Evolutionary conservation across 2,888 invertebrate species (phyloP).

Genomic region (Tubiluchus corallicola): DNA sequence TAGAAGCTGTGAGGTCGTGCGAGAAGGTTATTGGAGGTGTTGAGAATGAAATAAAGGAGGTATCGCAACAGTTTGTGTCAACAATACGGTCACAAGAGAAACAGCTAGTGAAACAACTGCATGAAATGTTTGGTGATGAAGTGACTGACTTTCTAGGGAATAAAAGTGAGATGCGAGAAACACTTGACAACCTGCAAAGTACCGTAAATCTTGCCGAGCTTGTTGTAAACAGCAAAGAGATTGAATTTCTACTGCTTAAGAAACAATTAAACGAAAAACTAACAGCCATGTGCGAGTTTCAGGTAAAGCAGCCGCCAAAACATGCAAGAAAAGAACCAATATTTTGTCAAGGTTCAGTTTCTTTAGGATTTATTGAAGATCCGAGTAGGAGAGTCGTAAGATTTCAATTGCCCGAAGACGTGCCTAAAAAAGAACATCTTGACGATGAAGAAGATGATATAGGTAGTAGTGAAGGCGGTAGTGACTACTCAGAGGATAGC

Average conservation of each 20-base stretch:
- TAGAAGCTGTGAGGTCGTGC: background rate
- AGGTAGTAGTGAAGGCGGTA: too few species aligned
- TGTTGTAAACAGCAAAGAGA: constrained; percentile 24
- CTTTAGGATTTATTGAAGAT: background rate
- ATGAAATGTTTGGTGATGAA: constrained; percentile 20
- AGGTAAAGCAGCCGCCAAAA: constrained; percentile 17
- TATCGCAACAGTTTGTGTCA: background rate
- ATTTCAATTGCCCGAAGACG: background rate
- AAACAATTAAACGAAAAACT: constrained; percentile 25
- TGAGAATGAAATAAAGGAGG: background rate
- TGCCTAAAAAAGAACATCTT: background rate
- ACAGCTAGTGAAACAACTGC: constrained; percentile 21
- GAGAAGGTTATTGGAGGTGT: background rate
- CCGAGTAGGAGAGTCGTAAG: background rate
- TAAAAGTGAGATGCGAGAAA: constrained; percentile 21
- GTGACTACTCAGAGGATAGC: background rate
- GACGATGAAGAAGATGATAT: background rate
- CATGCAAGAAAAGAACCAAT: constrained; percentile 20
- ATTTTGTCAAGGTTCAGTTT: constrained; percentile 23
- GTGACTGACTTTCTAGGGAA: constrained; percentile 20
- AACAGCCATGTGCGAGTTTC: constrained; percentile 18
- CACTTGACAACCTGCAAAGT: constrained; percentile 21
- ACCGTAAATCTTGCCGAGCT: constrained; percentile 24
- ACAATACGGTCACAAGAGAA: constrained; percentile 17
- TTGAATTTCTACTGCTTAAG: constrained; percentile 26